phyloP scores from a whole-genome alignment of 2,888 invertebrate species.

The Drepanosiphum platanoidis region DNA sequence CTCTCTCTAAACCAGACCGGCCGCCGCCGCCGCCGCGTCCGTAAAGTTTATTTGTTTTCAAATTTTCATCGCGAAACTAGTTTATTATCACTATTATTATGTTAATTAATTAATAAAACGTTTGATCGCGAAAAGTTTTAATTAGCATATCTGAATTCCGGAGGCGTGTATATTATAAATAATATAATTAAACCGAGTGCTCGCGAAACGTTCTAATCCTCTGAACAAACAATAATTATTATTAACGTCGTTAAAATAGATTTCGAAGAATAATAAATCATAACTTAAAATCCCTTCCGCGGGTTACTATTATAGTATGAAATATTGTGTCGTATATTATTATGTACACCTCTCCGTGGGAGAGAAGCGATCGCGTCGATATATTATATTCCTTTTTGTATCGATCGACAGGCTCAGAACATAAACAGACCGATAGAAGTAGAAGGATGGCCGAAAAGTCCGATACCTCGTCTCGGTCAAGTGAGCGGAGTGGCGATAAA shows the following conservation, averaged over 20 bases:
- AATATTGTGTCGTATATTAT: neutral
- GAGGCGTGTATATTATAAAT: neutral
- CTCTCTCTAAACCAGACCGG: neutral
- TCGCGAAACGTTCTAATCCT: neutral
- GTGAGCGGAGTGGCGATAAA: conserved; percentile 87
- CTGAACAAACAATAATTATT: neutral
- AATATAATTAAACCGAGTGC: neutral
- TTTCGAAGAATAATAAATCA: neutral
- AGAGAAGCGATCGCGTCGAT: too few relatives aligned
- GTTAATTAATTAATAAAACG: too few relatives aligned
- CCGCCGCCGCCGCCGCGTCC: too few relatives aligned
- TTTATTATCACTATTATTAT: too few relatives aligned
- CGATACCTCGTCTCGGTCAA: conserved; percentile 74
- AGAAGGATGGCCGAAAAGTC: conserved; percentile 57
- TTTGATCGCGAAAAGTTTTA: neutral
- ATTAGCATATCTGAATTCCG: neutral
- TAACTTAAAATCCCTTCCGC: neutral
- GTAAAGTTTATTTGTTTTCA: neutral
- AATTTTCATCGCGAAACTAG: too few relatives aligned
- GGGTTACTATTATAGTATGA: neutral
- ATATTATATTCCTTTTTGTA: neutral
- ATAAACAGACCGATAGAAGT: conserved; percentile 53
- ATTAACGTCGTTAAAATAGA: neutral
- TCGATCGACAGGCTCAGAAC: neutral
- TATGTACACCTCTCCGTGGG: too few relatives aligned